These are phyloP conservation scores for Eurystomus gularis DNA, from an alignment of 2,113 vertebrate genomes.

Conservation along the genomic window DNA sequence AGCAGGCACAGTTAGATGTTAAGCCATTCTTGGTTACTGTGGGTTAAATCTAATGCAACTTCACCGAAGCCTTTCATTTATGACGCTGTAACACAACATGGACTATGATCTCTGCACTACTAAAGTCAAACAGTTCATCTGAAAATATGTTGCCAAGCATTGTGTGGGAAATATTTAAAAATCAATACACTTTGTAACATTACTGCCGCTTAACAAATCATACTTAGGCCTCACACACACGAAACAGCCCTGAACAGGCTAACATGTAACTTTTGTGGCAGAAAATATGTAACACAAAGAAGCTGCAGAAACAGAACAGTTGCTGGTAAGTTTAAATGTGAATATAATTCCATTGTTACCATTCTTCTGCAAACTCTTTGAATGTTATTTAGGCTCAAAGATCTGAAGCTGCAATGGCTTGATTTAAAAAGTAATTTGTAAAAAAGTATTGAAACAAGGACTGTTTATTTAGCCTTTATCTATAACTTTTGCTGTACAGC, in stretches of 20 bases:
- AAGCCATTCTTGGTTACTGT: not conserved
- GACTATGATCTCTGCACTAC: not conserved
- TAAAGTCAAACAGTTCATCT: not conserved
- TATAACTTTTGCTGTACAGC: not conserved
- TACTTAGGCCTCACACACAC: not conserved
- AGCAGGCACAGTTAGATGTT: not conserved
- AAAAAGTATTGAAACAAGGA: not conserved
- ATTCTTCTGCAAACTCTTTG: not conserved
- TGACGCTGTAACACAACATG: not conserved
- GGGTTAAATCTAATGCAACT: not conserved
- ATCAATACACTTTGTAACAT: conserved; percentile 34
- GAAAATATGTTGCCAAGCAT: not conserved
- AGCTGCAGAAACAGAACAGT: not conserved
- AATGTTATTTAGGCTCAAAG: not conserved
- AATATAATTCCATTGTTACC: not conserved
- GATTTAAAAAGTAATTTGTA: not conserved
- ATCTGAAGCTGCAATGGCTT: not conserved
- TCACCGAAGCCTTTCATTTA: not conserved
- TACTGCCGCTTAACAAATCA: conserved; percentile 35
- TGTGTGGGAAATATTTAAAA: not conserved
- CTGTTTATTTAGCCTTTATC: not conserved
- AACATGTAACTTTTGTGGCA: not conserved
- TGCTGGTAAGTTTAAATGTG: not conserved
- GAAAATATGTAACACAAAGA: not conserved
- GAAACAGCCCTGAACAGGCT: not conserved